Base-by-base conservation (phyloP, 2,888 invertebrate species). In the Oegoconia quadripuncta region DNA sequence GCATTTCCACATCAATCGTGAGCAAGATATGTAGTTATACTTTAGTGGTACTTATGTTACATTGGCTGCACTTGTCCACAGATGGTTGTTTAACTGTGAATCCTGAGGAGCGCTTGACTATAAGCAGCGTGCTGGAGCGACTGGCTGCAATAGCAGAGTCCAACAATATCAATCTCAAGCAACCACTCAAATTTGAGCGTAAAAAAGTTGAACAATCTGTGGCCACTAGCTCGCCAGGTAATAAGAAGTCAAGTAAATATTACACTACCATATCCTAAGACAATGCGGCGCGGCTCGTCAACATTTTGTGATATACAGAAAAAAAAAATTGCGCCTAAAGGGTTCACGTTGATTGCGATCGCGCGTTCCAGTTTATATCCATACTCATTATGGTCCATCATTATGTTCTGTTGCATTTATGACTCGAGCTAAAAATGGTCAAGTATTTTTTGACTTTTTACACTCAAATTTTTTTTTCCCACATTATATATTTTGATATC, bases 141-240 rank as follows among this genome's bases (percentile, higher is more conserved):
- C 77, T 98, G 49, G 96, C 95, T 39, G 95, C 97, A 39, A 93
- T 98, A 55, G 95, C 96, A 1, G 95, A 97, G 78, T 93, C 95
- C 38, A 91, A 93, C 73, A 92, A 92, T 51, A 92, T 96, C 83
- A 93, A 94, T 78, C 89, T 96, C 41, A 93, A 93, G 75, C 93
- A 93, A 63, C 91, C 96, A 52, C 88, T 96, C 56, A 90, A 90
- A 68, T 88, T 93, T 68, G 91, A 91, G 80, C 87, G 88, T 80
- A 89, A 89, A 88, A 88, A 88, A 88, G 88, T 88, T 88, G 88
- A 88, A 88, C 88, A 88, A 88, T 88, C 88, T 67, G 88, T 88
- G 88, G 88, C 88, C 88, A 88, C 88, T 88, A 88, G 88, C 88
- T 88, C 88, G 88, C 88, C 88, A 88, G 88, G 88, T 88, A 88